phyloP scores from a whole-genome alignment of 2,113 vertebrate species.

The Beaufortia kweichowensis region DNA sequence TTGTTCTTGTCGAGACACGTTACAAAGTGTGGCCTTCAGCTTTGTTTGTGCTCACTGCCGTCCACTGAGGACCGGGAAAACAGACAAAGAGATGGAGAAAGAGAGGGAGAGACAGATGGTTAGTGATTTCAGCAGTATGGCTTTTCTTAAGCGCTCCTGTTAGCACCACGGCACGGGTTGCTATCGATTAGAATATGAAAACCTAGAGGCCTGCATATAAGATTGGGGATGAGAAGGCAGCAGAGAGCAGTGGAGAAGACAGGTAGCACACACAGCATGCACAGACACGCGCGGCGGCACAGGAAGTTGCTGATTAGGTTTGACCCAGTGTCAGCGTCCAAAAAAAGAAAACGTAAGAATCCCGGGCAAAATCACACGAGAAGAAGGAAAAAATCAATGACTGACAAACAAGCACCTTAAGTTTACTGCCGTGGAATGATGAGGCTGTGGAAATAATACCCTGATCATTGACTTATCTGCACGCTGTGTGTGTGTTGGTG shows the following conservation, averaged over 20 bases:
- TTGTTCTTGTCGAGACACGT: conserved; percentile 32
- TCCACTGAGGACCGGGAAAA: conserved; percentile 34
- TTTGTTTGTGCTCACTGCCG: conserved; percentile 22
- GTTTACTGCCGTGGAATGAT: conserved; percentile 34
- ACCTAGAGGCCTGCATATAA: conserved; percentile 18
- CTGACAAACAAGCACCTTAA: conserved; percentile 27
- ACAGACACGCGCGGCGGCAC: background rate
- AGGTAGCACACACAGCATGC: conserved; percentile 24
- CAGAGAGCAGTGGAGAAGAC: background rate
- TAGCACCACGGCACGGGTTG: conserved; percentile 14
- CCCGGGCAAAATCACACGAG: conserved; percentile 21
- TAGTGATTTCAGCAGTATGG: conserved; percentile 16
- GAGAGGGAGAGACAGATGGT: conserved; percentile 9
- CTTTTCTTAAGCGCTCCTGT: conserved; percentile 40
- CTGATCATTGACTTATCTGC: conserved; percentile 21
- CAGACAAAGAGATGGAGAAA: conserved; percentile 2
- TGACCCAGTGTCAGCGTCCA: conserved; percentile 48
- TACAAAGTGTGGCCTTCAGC: conserved; percentile 34
- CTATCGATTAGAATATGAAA: conserved; percentile 43
- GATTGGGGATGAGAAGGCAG: conserved; percentile 10
- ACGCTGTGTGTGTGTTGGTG: background rate
- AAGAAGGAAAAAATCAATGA: conserved; percentile 43
- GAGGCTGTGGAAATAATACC: conserved; percentile 27
- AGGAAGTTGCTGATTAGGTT: conserved; percentile 49
- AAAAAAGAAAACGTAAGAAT: conserved; percentile 11